These are phyloP conservation scores for Agonopterix subpropinquella DNA, from an alignment of 2,888 invertebrate genomes.

Conservation along the genomic window DNA sequence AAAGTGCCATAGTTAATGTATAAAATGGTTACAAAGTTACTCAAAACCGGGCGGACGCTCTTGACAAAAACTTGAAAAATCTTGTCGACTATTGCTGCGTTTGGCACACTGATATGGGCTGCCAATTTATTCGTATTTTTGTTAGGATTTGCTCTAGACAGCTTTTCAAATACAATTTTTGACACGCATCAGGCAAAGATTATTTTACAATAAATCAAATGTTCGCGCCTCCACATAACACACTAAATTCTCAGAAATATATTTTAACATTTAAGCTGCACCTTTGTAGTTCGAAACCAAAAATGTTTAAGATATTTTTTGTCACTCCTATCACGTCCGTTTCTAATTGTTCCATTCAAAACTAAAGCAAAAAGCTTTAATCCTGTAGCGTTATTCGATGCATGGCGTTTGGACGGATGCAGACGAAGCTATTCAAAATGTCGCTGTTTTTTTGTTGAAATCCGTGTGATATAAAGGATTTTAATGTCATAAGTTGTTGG, in stretches of 20 bases:
- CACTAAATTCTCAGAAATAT: slow-evolving; percentile 25
- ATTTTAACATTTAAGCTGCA: slow-evolving; percentile 15
- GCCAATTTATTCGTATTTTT: too few species aligned
- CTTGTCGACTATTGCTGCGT: too few species aligned
- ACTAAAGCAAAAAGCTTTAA: slow-evolving; percentile 55
- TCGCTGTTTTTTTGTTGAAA: slow-evolving; percentile 33
- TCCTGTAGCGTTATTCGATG: slow-evolving; percentile 59
- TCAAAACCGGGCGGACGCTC: too few species aligned
- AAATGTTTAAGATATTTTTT: slow-evolving; percentile 46
- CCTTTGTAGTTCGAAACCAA: slow-evolving; percentile 10
- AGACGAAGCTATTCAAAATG: slow-evolving; percentile 9
- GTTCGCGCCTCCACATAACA: slow-evolving; percentile 14
- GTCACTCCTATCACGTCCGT: slow-evolving; percentile 52
- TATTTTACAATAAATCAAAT: slow-evolving; percentile 14
- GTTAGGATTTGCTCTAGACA: too few species aligned
- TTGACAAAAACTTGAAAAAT: too few species aligned
- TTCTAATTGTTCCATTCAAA: slow-evolving; percentile 58
- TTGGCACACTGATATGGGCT: too few species aligned
- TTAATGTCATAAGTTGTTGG: slow-evolving; percentile 68
- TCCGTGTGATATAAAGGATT: slow-evolving; percentile 62
- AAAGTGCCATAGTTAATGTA: too few species aligned
- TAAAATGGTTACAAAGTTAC: too few species aligned
- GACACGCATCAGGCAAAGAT: neutral
- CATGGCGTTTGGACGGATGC: slow-evolving; percentile 24
- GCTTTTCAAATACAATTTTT: too few species aligned